phyloP scores from a whole-genome alignment of 2,113 vertebrate genomes.

The Oxyura jamaicensis region DNA sequence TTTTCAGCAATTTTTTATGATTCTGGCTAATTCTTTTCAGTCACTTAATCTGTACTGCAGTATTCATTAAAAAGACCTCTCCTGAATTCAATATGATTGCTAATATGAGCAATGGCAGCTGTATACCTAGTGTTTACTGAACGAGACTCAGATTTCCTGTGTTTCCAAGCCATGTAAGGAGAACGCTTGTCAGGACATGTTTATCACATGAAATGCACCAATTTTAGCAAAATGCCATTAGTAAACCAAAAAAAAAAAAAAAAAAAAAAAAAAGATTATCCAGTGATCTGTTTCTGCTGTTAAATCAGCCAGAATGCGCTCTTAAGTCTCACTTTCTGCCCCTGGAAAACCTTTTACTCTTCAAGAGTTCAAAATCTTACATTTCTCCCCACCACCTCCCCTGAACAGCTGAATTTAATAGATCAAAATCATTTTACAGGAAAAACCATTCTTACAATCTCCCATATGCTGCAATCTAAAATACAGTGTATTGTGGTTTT shows the following conservation, averaged over 20 bases:
- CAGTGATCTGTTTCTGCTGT: not conserved
- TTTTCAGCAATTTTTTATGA: not conserved
- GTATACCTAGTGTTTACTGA: not conserved
- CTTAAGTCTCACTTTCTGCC: not conserved
- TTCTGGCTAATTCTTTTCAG: not conserved
- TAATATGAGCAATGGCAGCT: not conserved
- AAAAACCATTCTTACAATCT: not conserved
- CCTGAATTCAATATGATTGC: not conserved
- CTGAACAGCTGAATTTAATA: slow-evolving; percentile 35
- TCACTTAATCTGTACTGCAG: not conserved
- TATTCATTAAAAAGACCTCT: not conserved
- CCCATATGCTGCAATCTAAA: slow-evolving; percentile 49
- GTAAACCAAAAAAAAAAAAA: not conserved
- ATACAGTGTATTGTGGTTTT: not conserved
- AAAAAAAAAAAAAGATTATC: not conserved
- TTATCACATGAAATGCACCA: not conserved
- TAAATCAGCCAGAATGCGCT: not conserved
- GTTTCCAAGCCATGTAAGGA: not conserved
- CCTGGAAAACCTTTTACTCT: slow-evolving; percentile 12
- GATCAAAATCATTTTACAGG: not conserved
- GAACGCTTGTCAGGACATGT: not conserved
- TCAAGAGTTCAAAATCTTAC: not conserved
- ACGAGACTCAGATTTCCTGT: not conserved
- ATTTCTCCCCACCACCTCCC: not conserved
- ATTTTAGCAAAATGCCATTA: not conserved